Evolutionary conservation across 2,888 invertebrate species (phyloP).

Genomic region (Eilema caniola): DNA sequence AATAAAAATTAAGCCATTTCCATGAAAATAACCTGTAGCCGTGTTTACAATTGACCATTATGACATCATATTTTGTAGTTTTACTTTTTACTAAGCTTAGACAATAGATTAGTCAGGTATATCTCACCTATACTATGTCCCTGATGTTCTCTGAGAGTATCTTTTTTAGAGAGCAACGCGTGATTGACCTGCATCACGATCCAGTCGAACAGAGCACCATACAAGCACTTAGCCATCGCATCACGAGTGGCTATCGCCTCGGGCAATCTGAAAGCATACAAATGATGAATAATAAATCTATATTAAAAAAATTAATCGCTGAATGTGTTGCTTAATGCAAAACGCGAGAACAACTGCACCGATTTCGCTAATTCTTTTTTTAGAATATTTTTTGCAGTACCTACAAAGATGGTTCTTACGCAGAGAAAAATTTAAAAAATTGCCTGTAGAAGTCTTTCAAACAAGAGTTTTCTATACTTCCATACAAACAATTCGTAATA

Average conservation of each 20-base stretch:
- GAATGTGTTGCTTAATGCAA: no score
- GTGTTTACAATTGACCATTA: background rate
- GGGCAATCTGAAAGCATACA: conserved; percentile 81
- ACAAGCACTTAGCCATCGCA: conserved; percentile 98
- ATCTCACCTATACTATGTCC: conserved; percentile 93
- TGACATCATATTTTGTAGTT: background rate
- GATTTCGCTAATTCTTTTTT: no score
- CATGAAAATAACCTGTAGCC: background rate
- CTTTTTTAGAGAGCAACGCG: conserved; percentile 96
- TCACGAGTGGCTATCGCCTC: conserved; percentile 97
- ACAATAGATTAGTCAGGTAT: background rate
- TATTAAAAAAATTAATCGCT: no score
- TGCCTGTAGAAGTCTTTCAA: no score
- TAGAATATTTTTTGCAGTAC: no score
- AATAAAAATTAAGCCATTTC: background rate
- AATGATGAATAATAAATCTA: background rate
- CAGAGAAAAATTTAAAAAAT: no score
- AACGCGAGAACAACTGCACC: no score
- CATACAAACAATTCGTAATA: no score
- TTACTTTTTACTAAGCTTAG: background rate
- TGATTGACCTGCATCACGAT: conserved; percentile 98
- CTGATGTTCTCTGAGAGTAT: conserved; percentile 94
- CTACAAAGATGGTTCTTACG: no score
- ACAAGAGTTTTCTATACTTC: no score
- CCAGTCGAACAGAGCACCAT: conserved; percentile 99